Base-by-base conservation (phyloP, 2,888 invertebrate species). In the Eupithecia insigniata region DNA sequence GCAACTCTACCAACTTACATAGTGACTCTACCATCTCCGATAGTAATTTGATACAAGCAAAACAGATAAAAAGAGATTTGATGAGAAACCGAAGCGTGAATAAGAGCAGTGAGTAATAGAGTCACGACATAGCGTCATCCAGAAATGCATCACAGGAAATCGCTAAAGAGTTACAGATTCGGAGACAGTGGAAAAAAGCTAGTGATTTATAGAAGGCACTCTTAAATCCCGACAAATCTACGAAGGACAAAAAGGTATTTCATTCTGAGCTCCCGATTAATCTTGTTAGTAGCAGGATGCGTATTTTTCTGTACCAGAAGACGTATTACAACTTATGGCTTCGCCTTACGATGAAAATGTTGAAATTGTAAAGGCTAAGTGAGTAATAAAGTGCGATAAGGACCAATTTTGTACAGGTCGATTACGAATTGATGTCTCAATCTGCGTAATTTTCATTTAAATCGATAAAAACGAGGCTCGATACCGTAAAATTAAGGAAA, bases 121-220 rank as follows among this genome's bases (percentile, higher is more conserved):
- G 22, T n/a, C n/a, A 62, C 34, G 28, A 80, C 73, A 64, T 36
- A 36, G 14, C 34, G 22, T 77, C 74, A 65, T 39, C 32, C 28
- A 72, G 74, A 74, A 46, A 46, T 61, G 43, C 69, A 67, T 65
- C 82, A 80, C 89, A 89, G 90, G 89, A 91, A 91, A 90, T 88
- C 80, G 83, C 82, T 80, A 70, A 84, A 78, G 81, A 84, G 79
- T 87, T 85, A 76, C 74, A 61, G 77, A 79, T 81, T 80, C 77
- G 75, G 71, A 71, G 70, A 70, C 78, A 80, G 81, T 78, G 78
- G 68, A 73, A 60, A 76, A 73, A 66, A 43, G 34, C 51, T 51
- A 73, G 46, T 69, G 66, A 75, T 74, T 77, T 75, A 77, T 78
- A 79, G 80, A 79, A 22, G 64, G 46, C 32, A 55, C 77, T 71